These are phyloP conservation scores for Neosilurus mollespiculum DNA, from an alignment of 2,797 vertebrate species.

Conservation along the genomic window DNA sequence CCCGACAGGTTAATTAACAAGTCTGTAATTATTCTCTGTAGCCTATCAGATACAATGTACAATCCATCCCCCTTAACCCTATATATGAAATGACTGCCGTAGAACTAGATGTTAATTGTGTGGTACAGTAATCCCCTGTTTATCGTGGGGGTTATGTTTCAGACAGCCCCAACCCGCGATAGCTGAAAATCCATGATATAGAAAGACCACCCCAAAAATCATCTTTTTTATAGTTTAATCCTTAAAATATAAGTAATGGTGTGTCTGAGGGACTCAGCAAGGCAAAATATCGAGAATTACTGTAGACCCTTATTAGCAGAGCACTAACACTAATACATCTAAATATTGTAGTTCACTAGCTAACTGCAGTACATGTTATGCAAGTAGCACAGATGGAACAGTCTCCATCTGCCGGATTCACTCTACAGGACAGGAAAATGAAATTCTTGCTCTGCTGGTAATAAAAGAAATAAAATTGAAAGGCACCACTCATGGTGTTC, in stretches of 20 bases:
- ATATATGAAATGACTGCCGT: not conserved
- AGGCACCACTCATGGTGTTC: not conserved
- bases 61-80: not conserved
- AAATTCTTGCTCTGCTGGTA: not conserved
- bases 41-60: not conserved
- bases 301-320: not conserved
- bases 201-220: too few relatives aligned
- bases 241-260: too few relatives aligned
- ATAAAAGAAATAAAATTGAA: not conserved
- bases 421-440: not conserved
- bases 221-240: too few relatives aligned
- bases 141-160: too few relatives aligned
- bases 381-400: not conserved
- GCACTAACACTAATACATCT: not conserved
- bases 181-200: too few relatives aligned
- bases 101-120: not conserved
- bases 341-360: not conserved
- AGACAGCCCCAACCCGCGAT: too few relatives aligned
- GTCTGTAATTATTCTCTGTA: slow-evolving; percentile 15
- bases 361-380: not conserved
- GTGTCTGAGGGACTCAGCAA: too few relatives aligned
- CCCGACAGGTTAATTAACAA: slow-evolving; percentile 17
- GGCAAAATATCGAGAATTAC: too few relatives aligned
- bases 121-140: not conserved
- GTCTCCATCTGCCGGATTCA: not conserved